Evolutionary conservation across 2,888 invertebrate genomes (phyloP), one percentile per base, ranked within the genome.

Genomic region (Cordilura impudica): DNA sequence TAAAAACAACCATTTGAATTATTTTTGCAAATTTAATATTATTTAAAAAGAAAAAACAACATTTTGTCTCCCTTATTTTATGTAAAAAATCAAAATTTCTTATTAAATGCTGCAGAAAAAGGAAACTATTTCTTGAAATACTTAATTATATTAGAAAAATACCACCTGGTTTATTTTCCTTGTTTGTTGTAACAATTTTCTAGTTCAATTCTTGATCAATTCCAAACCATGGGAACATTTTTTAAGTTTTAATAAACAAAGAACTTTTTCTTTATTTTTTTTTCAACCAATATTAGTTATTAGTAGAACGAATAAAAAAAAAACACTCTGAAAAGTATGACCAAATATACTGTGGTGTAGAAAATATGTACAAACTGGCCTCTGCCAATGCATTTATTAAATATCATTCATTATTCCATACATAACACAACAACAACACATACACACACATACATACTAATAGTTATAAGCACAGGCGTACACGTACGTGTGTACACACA

Each of bases 211-310:
- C 60, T 78, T 71, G 54, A 63, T 66, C 61, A 61, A 66, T 79
- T 79, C 45, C 49, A 71, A 70, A 67, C 71, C 79, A 75, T 79
- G 79, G 79, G 79, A 79, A 79, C 67, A 79, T 79, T 79, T 74
- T 75, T 45, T 16, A 21, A 49, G 58, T 31, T 67, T 72, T 61
- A 67, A 75, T 58, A 72, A 56, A 66, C 56, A 75, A 71, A 77
- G 66, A 75, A 75, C 49, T 49, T 43, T 66, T 79, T 61, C 49
- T 47, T 49, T 16, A 39, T 67, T 61, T 39, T 54, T 23, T 66
- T 35, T 19, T 49, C 23, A 56, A 6, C 10, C 56, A 51, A 79
- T 66, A 63, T 51, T 70, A 54, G 66, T 72, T 75, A 67, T 67
- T 67, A 63, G 39, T n/a, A 67, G 45, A 65, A 51, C 12, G n/a